These are phyloP conservation scores for Melanocharis versteri DNA, from an alignment of 2,113 vertebrate genomes.

Conservation along the genomic window DNA sequence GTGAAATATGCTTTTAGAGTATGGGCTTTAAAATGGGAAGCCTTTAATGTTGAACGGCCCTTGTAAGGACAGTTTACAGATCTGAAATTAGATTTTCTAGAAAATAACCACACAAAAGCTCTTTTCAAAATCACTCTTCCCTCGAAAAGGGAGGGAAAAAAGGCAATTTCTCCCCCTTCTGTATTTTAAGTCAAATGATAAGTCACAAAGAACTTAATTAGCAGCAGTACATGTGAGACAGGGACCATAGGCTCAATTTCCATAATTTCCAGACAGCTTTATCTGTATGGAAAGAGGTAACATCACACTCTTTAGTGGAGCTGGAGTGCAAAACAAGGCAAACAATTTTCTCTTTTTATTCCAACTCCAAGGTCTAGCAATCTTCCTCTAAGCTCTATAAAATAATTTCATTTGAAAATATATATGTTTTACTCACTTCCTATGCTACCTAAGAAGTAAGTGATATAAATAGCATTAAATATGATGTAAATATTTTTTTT, in stretches of 20 bases:
- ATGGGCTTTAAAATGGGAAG: neutral
- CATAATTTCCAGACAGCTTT: constrained; percentile 45
- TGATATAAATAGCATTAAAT: neutral
- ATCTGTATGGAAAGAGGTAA: neutral
- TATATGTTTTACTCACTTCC: neutral
- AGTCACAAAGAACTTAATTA: constrained; percentile 37
- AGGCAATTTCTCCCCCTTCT: neutral
- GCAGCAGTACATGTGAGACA: neutral
- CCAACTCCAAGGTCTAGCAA: neutral
- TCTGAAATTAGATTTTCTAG: constrained; percentile 1
- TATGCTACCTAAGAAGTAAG: neutral
- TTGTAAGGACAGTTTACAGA: neutral
- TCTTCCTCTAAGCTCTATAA: neutral
- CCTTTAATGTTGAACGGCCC: neutral
- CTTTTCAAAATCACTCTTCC: neutral
- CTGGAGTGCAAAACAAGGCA: neutral
- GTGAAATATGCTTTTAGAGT: neutral
- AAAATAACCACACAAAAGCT: neutral
- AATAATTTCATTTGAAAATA: neutral
- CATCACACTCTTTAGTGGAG: neutral
- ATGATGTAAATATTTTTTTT: fast-evolving
- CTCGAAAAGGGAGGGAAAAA: neutral
- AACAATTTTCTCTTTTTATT: neutral
- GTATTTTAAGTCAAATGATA: neutral
- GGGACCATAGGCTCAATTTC: neutral